These are phyloP conservation scores for Cenopis cana DNA, from an alignment of 2,888 invertebrate species.

Conservation along the genomic window DNA sequence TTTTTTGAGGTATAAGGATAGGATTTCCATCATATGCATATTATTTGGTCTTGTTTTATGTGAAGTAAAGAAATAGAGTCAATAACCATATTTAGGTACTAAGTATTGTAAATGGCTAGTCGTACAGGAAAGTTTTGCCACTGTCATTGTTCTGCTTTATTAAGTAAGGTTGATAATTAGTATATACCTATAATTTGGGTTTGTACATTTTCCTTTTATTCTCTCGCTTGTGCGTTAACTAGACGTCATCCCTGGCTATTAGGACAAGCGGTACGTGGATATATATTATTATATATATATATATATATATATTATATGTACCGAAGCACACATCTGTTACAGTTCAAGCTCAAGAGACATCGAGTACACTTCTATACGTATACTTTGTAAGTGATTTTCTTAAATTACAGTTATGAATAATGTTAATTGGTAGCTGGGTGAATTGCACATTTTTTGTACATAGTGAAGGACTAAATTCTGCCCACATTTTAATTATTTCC, in stretches of 20 bases:
- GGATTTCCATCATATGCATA: no score
- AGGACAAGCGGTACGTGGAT: slow-evolving; percentile 51
- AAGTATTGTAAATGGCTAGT: slow-evolving; percentile 82
- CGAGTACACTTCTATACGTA: slow-evolving; percentile 24
- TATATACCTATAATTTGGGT: slow-evolving; percentile 76
- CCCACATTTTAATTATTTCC: no score
- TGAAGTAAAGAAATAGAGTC: no score
- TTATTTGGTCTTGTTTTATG: no score
- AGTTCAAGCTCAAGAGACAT: slow-evolving; percentile 26
- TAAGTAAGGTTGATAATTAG: slow-evolving; percentile 79
- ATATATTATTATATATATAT: background rate
- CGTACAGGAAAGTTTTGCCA: slow-evolving; percentile 82
- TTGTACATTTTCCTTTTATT: slow-evolving; percentile 66
- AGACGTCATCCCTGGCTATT: slow-evolving; percentile 67
- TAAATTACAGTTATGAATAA: slow-evolving; percentile 41
- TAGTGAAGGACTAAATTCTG: no score
- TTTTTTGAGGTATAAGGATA: no score
- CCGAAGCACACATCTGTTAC: background rate
- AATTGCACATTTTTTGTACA: no score
- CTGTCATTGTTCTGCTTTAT: slow-evolving; percentile 82
- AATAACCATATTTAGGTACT: slow-evolving; percentile 58
- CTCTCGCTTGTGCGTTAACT: slow-evolving; percentile 63
- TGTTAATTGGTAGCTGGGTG: slow-evolving; percentile 54
- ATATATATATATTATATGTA: slow-evolving; percentile 9
- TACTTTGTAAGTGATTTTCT: slow-evolving; percentile 21